Conservation (phyloP, 2,888 invertebrate genomes). For the Ochropacha duplaris region DNA sequence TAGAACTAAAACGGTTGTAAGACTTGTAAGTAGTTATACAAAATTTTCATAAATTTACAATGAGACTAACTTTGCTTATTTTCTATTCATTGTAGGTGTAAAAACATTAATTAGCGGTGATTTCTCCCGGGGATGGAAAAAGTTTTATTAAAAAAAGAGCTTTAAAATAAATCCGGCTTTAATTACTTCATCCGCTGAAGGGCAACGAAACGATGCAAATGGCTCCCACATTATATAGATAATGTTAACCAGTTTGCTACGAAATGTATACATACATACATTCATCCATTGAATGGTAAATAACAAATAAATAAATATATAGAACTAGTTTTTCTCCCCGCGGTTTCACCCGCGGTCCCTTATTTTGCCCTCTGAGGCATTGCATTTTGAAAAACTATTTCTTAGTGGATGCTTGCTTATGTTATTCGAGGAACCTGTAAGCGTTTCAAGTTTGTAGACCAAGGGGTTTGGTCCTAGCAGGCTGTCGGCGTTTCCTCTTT, state of each 20-base stretch:
- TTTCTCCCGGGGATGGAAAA: slow-evolving; percentile 27
- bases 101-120: slow-evolving; percentile 29
- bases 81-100: slow-evolving; percentile 22
- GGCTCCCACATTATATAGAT: not conserved
- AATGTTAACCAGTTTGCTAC: too few species aligned
- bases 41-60: slow-evolving; percentile 12
- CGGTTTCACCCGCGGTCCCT: too few species aligned
- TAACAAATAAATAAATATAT: not conserved
- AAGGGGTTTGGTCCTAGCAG: too few species aligned
- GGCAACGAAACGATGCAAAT: not conserved
- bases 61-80: slow-evolving; percentile 16
- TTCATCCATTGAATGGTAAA: not conserved
- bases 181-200: not conserved
- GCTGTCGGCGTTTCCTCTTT: too few species aligned
- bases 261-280: not conserved
- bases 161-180: slow-evolving; percentile 1
- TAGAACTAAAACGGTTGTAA: not conserved
- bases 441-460: too few species aligned
- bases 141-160: slow-evolving; percentile 3
- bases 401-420: too few species aligned
- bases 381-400: too few species aligned
- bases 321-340: too few species aligned
- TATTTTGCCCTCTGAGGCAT: too few species aligned
- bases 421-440: too few species aligned
- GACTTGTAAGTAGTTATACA: too few species aligned